Evolutionary conservation across 2,113 vertebrate genomes (phyloP).

Genomic region (Nyctereutes procyonoides): DNA sequence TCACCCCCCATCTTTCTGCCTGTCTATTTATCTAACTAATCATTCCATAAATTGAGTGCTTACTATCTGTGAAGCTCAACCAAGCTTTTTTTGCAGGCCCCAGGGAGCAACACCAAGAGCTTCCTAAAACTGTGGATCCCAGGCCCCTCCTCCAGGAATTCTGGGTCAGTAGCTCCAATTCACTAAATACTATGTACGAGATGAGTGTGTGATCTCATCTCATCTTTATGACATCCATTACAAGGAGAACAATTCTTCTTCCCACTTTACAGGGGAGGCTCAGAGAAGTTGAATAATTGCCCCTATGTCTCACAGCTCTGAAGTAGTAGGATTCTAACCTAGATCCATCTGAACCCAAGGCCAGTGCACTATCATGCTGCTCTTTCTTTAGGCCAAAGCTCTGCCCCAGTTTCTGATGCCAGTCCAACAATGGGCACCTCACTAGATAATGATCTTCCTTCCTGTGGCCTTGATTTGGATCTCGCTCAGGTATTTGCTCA

Average conservation of each 20-base stretch:
- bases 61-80: not conserved
- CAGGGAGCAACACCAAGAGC: not conserved
- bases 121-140: not conserved
- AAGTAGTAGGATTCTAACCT: not conserved
- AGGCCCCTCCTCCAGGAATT: not conserved
- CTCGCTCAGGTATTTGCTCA: not conserved
- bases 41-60: not conserved
- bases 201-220: not conserved
- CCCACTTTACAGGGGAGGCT: not conserved
- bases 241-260: not conserved
- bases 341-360: not conserved
- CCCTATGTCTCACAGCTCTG: not conserved
- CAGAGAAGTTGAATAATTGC: not conserved
- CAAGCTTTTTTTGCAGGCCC: not conserved
- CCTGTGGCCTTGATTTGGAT: not conserved
- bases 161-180: not conserved
- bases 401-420: not conserved
- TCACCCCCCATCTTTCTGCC: not conserved
- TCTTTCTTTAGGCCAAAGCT: not conserved
- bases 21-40: not conserved
- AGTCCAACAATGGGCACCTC: not conserved
- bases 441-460: too few species aligned
- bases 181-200: not conserved
- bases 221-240: not conserved
- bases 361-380: fast-evolving